phyloP scores from a whole-genome alignment of 2,888 invertebrate genomes.

The Drosophila borealis region DNA sequence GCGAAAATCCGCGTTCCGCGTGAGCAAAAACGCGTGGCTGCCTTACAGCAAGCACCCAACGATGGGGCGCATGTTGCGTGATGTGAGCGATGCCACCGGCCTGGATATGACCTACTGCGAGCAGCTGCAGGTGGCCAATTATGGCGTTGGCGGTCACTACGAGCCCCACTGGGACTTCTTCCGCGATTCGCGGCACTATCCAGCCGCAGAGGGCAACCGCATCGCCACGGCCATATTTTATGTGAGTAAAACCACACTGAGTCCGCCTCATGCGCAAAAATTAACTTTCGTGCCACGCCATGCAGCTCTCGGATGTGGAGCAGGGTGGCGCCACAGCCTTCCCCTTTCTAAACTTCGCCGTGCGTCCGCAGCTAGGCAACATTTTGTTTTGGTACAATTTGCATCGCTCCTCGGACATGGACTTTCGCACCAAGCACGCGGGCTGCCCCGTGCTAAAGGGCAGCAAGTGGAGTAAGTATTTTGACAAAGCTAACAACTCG shows the following conservation, averaged over 20 bases:
- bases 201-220: conserved; percentile 92
- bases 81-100: conserved; percentile 89
- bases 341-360: conserved; percentile 92
- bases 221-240: conserved; percentile 98
- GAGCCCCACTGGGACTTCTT: conserved; percentile 97
- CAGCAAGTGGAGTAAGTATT: conserved; percentile 95
- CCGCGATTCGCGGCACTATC: conserved; percentile 90
- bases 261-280: not conserved
- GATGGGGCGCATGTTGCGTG: conserved; percentile 86
- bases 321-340: conserved; percentile 99
- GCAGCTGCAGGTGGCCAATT: conserved; percentile 98
- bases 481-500: not conserved
- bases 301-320: conserved; percentile 96
- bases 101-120: conserved; percentile 89
- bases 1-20: conserved; percentile 89
- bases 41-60: conserved; percentile 69
- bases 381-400: conserved; percentile 98
- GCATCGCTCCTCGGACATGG: conserved; percentile 95
- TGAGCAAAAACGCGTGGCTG: conserved; percentile 88
- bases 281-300: not conserved
- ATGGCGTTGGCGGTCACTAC: conserved; percentile 99
- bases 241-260: conserved; percentile 87
- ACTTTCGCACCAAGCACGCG: conserved; percentile 95
- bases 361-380: conserved; percentile 95
- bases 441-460: conserved; percentile 98